A percentile compares a stretch with the other conserved stretches of the same genome.
Evolutionary conservation across 2,797 vertebrate species (phyloP).

Genomic region (Limnodromus scolopaceus): DNA sequence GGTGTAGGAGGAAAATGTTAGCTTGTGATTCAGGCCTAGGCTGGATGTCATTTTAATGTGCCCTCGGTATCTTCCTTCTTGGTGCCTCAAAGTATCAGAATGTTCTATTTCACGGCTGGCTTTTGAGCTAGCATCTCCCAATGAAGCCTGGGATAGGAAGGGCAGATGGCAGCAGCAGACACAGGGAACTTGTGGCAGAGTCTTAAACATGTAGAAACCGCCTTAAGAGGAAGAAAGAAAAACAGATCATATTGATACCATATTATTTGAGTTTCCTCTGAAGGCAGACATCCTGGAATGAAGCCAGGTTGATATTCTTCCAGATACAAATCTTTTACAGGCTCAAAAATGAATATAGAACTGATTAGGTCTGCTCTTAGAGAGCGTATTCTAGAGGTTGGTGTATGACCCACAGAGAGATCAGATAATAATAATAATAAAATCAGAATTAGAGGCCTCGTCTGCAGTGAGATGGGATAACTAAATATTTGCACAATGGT

Average conservation of each 20-base stretch:
- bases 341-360: background rate
- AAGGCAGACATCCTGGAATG: background rate
- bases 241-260: background rate
- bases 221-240: background rate
- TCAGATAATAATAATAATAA: background rate
- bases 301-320: background rate
- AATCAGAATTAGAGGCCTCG: background rate
- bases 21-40: background rate
- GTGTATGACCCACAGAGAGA: background rate
- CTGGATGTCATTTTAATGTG: background rate
- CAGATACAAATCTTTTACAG: background rate
- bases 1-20: conserved; percentile 14
- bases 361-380: background rate
- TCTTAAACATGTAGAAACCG: background rate
- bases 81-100: background rate
- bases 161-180: conserved; percentile 17
- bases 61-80: background rate
- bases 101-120: background rate
- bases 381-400: background rate
- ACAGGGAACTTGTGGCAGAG: background rate
- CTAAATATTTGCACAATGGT: background rate
- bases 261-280: background rate
- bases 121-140: background rate
- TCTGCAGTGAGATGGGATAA: background rate
- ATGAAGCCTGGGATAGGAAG: background rate